Base-by-base conservation (phyloP, 2,888 invertebrate species). In the Scaptomyza tumidula region DNA sequence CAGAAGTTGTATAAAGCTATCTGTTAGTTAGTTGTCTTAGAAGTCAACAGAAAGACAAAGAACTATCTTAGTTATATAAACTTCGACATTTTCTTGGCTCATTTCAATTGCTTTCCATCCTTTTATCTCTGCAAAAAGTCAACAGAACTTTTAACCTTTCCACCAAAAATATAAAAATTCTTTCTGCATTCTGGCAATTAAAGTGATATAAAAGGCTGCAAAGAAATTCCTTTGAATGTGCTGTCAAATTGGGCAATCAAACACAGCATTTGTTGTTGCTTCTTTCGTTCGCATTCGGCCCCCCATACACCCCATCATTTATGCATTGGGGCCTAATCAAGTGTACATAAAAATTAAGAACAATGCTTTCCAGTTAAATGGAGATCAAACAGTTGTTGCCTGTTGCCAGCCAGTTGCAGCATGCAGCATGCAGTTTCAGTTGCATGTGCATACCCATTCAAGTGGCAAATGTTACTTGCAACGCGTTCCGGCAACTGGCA, bases 321-420 rank as follows among this genome's bases (percentile, higher is more conserved):
- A 53, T 63, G 37, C 54, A 31, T 39, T 27, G 54, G 44, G 65
- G 78, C 63, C 84, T 88, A 83, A 83, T 83, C 88, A 84, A 84
- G 78, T 71, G 86, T 62, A 73, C 84, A 84, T 75, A 84, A 78
- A 80, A 80, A 86, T 84, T 72, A 83, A 75, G 71, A 69, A 66
- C 53, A 72, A 64, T 55, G 64, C 63, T 71, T 71, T 78, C 63
- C 84, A 68, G 75, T 69, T 69, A 71, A 84, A 49, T 54, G 41
- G 45, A 39, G 37, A 61, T 59, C 67, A 67, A 72, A 82, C 71
- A 76, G 66, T 52, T 24, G 24, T 24, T 24, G 24, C 24, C 24
- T 3, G 24, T 24, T 63, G 75, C 16, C 50, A 35, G 29, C 53
- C 37, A 37, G 46, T 19, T 50, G 50, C 49, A 50, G 49, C 39